Evolutionary conservation across 2,797 vertebrate genomes (phyloP), one percentile per base, ranked within the genome.

Genomic region (Lagodon rhomboides): DNA sequence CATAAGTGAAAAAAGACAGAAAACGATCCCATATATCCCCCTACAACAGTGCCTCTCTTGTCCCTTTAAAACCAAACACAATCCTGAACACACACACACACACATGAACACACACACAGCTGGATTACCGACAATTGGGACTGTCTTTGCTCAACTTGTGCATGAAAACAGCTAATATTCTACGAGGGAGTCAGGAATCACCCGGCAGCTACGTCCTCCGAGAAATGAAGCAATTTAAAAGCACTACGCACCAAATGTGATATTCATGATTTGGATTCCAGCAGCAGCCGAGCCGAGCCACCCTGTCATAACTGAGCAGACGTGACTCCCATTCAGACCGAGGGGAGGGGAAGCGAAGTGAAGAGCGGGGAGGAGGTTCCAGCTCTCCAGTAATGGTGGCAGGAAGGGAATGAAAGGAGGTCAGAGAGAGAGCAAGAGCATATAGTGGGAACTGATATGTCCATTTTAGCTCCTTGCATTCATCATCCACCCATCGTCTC

Each of bases 181-280:
- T 88, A 81, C 68, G 61, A 43, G 75, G 68, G 77, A 91, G 87
- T 85, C 84, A 80, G 85, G 89, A 92, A 90, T 91, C 89, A 85
- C 88, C 88, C 87, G 30, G 80, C 91, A 92, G 90, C 89, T 86
- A 81, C 86, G 75, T 91, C 90, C 86, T 76, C 85, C 71, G 85
- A 94, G 93, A 92, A 94, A 93, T 91, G 90, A 95, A 93, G 93
- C 92, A 92, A 93, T 95, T 93, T 94, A 92, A 95, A 94, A 93
- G 86, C 93, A 87, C 92, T 90, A 86, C 77, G 72, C 87, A 91
- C 87, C 89, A 92, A 94, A 95, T 94, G 93, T 86, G 92, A 95
- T 94, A 93, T 95, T 93, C 90, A 94, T 94, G 92, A 95, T 94
- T 94, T 92, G 84, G 86, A 92, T 88, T 93, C 88, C 86, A 85